Evolutionary conservation across 1,140 invertebrate species (phyloP), one percentile per base, ranked within the genome.

Genomic region (Apis cerana): DNA sequence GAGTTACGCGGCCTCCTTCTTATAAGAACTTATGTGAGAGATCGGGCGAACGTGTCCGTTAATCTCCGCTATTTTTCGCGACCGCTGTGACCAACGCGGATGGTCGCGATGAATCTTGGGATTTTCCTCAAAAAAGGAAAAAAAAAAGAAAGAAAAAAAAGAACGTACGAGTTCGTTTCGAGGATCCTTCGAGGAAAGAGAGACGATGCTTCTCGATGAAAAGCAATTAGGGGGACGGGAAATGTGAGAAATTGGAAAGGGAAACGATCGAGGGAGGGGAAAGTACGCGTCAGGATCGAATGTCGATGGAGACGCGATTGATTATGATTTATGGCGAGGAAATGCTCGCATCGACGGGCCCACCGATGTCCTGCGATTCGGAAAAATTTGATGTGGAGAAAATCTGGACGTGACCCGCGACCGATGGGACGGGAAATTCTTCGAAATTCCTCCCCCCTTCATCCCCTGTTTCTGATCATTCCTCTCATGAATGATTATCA

Each of bases 241-340:
- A 23, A 74, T 17, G 56, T 52, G 52, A 78, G 69, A 68, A 56
- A 80, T 21, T 33, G 56, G 50, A 64, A 62, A 62, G 27, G 65
- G 67, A 70, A 82, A 84, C 83, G 81, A 43, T 43, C 5, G 33
- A 7, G 33, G 5, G 33, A 7, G 33, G 5, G 5, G 7, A 43
- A 7, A 7, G 33, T 43, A 83, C 71, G 80, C 89, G 84, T 86
- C 80, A 83, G 77, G 79, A 74, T 77, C 90, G 59, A 85, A 61
- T 43, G 77, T 27, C 80, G 59, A 61, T 59, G 64, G 83, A 80
- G 81, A 90, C 82, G 59, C 88, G 85, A 90, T 89, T 91, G 89
- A 91, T 91, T 85, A 90, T 91, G 90, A 91, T 91, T 91, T 91
- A 91, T 89, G 82, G 75, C 43, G 61, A 85, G 59, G 67, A 79